Base-by-base conservation (phyloP, 2,113 vertebrate genomes). In the Neolamprologus toae region DNA sequence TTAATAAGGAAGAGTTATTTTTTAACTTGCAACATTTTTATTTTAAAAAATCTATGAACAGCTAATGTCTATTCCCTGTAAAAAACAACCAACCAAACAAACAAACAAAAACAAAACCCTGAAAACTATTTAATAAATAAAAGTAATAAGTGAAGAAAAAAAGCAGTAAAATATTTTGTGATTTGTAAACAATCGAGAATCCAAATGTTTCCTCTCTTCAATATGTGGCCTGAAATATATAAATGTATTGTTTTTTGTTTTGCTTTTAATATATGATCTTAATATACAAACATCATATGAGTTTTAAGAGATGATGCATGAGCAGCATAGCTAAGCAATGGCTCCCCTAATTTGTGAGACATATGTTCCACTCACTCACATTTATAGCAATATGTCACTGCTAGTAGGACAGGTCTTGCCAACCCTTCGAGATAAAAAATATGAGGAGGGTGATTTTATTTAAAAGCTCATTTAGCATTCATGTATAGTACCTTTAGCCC, bases 391-490 rank as follows among this genome's bases (percentile, higher is more conserved):
- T 93, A 85, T 87, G 87, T 93, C 93, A 92, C 59, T 9, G 80
- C 21, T 16, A 82, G 92, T 66, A 78, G 80, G 86, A 82, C 85
- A 45, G 82, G 79, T 26, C 83, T 80, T 78, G 83, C 88, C 79
- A 81, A 89, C 84, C 59, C 81, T 81, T 26, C 49, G 59, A 28
- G 66, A 90, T n/a, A 91, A 78, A 88, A 95, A 93, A 94, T 93
- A 93, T 88, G 92, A 94, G 91, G 55, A 88, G 16, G 42, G 80
- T 84, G 90, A 94, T 95, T 95, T 94, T 93, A 94, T 95, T 93
- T 95, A 95, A 95, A 93, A 94, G 87, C 93, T 94, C 94, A 95
- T 95, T 94, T 94, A 93, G 92, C 91, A 95, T 95, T 94, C 92
- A 88, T 86, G 90, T 93, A 49, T 86, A 82, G 94, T 90, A 94